Percentiles rank a stretch among this genome's conserved stretches.
These are phyloP conservation scores for Neoarius graeffei DNA, from an alignment of 2,113 vertebrate genomes.

Conservation along the genomic window DNA sequence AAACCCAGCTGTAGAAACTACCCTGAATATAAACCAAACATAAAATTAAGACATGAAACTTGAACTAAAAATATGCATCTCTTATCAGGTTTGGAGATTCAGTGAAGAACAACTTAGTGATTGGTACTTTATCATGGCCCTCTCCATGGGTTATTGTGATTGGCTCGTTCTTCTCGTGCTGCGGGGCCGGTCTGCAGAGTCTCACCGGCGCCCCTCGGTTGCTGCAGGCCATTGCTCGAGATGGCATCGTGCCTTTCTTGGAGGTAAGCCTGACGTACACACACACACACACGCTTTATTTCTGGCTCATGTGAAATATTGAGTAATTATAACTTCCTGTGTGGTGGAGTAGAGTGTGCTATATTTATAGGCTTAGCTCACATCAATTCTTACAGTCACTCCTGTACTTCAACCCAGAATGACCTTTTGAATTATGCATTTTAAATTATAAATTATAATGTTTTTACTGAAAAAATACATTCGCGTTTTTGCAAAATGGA, in stretches of 20 bases:
- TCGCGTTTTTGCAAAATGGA: neutral
- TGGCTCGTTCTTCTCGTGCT: slow-evolving; percentile 96
- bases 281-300: neutral
- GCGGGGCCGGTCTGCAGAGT: slow-evolving; percentile 92
- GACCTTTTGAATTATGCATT: neutral
- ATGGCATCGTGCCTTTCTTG: slow-evolving; percentile 91
- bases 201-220: slow-evolving; percentile 91
- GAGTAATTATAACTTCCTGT: neutral
- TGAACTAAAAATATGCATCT: neutral
- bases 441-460: neutral
- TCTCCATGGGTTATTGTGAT: slow-evolving; percentile 98
- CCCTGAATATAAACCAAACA: neutral
- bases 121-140: slow-evolving; percentile 92
- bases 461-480: no score
- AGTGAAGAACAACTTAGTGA: slow-evolving; percentile 90
- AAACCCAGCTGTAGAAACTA: neutral
- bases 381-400: neutral
- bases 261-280: slow-evolving; percentile 70
- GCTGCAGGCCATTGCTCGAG: slow-evolving; percentile 92
- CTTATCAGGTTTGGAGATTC: slow-evolving; percentile 87
- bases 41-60: neutral
- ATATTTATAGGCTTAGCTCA: slow-evolving; percentile 3
- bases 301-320: neutral
- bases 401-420: neutral
- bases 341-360: neutral